A percentile compares a stretch with the other conserved stretches of the same genome.
Conservation (phyloP, 2,797 vertebrate species). For the Morelia viridis region DNA sequence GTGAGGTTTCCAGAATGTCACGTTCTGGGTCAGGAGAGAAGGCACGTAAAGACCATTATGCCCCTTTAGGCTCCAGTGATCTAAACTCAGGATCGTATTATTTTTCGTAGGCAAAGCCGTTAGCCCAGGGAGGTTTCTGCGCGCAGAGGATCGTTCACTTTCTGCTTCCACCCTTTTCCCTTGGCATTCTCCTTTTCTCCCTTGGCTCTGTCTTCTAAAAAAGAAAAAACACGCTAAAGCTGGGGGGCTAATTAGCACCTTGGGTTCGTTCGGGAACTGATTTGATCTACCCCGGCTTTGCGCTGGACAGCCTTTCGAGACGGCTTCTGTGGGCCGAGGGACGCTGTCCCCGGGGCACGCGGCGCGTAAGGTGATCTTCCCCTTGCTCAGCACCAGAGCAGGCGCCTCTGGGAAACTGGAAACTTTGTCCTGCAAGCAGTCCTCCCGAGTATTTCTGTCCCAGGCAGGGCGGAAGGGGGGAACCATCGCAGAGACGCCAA, state of each 20-base stretch:
- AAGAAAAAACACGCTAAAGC: neutral
- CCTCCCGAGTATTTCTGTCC: constrained; percentile 18
- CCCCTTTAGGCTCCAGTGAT: neutral
- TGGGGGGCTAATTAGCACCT: neutral
- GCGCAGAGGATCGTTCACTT: neutral
- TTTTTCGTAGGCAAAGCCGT: neutral
- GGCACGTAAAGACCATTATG: too few species aligned
- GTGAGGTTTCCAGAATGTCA: neutral
- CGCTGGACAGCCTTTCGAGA: accelerated
- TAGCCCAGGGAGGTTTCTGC: neutral
- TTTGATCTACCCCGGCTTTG: neutral
- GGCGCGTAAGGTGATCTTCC: neutral
- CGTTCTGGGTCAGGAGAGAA: neutral
- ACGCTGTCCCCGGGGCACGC: neutral
- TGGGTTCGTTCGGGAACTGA: neutral
- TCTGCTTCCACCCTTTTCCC: neutral
- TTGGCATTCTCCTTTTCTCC: neutral
- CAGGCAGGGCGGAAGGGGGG: neutral
- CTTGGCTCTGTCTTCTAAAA: neutral
- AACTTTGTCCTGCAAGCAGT: neutral
- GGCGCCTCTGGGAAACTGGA: constrained; percentile 38
- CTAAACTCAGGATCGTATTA: too few species aligned
- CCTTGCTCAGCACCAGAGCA: constrained; percentile 6
- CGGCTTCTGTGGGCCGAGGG: constrained; percentile 11
- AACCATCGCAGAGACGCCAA: neutral